Percentiles rank a stretch among this genome's conserved stretches.
Conservation (phyloP, 2,888 invertebrate species). For the Priocnemis perturbator region DNA sequence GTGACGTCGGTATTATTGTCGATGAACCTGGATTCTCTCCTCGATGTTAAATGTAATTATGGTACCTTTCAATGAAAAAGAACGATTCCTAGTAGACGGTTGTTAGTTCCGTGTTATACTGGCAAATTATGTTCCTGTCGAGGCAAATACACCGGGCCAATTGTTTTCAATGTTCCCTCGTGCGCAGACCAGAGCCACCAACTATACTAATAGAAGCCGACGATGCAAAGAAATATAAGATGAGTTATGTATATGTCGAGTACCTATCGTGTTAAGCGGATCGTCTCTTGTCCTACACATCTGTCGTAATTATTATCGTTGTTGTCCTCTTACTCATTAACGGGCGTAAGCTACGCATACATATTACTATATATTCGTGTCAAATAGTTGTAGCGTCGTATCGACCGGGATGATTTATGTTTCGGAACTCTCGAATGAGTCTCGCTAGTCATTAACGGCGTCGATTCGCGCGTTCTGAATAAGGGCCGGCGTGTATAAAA, state of each 20-base stretch:
- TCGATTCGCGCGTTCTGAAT: not conserved
- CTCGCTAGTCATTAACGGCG: too few relatives aligned
- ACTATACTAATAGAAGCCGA: slow-evolving; percentile 14
- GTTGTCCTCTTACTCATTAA: slow-evolving; percentile 60
- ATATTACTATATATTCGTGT: slow-evolving; percentile 57
- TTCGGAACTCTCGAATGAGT: too few relatives aligned
- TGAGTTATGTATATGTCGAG: not conserved
- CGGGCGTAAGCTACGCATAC: slow-evolving; percentile 46
- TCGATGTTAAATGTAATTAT: too few relatives aligned
- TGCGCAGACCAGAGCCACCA: slow-evolving; percentile 31
- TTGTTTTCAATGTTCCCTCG: slow-evolving; percentile 45
- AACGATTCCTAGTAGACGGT: slow-evolving; percentile 52
- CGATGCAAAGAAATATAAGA: slow-evolving; percentile 8
- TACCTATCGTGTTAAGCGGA: slow-evolving; percentile 22
- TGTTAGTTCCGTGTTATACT: slow-evolving; percentile 51
- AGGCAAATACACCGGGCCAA: slow-evolving; percentile 23
- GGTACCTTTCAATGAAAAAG: too few relatives aligned
- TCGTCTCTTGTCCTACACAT: slow-evolving; percentile 52
- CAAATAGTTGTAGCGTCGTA: slow-evolving; percentile 44
- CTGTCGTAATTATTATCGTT: slow-evolving; percentile 55
- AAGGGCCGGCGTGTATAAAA: not conserved
- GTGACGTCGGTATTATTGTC: too few relatives aligned
- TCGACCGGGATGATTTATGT: not conserved
- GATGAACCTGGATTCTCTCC: too few relatives aligned
- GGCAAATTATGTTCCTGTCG: slow-evolving; percentile 54